phyloP scores from a whole-genome alignment of 2,888 invertebrate species.

The Achlya flavicornis region DNA sequence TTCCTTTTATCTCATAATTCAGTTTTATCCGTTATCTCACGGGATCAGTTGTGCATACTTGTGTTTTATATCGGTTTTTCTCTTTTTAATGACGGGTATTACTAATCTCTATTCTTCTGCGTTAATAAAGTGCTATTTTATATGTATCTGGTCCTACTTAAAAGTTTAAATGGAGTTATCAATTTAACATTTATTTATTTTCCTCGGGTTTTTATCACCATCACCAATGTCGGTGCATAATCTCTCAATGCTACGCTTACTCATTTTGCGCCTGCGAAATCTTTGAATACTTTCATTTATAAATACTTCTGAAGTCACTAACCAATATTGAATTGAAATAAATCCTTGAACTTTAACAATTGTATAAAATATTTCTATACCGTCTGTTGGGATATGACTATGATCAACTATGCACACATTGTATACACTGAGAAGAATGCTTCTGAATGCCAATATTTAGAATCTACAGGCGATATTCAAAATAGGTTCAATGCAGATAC shows the following conservation, averaged over 20 bases:
- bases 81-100: slow-evolving; percentile 18
- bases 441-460: slow-evolving; percentile 37
- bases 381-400: neutral
- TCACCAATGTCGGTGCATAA: too few relatives aligned
- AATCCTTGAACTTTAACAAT: neutral
- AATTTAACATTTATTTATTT: neutral
- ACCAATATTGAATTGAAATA: neutral
- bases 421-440: slow-evolving; percentile 13
- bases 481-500: slow-evolving; percentile 62
- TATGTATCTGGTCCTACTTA: neutral
- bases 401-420: neutral
- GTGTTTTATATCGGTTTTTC: slow-evolving; percentile 27
- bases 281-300: too few relatives aligned
- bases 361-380: neutral
- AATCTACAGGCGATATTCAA: slow-evolving; percentile 57
- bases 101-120: neutral
- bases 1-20: slow-evolving; percentile 52
- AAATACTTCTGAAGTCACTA: too few relatives aligned
- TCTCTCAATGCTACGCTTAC: too few relatives aligned
- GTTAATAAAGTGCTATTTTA: neutral
- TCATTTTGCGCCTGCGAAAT: too few relatives aligned
- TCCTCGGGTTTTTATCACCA: too few relatives aligned
- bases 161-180: neutral
- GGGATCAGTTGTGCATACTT: slow-evolving; percentile 38
- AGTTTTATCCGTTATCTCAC: slow-evolving; percentile 58